Evolutionary conservation across 2,797 vertebrate genomes (phyloP), one percentile per base, ranked within the genome.

Genomic region (Eospalax fontanierii): DNA sequence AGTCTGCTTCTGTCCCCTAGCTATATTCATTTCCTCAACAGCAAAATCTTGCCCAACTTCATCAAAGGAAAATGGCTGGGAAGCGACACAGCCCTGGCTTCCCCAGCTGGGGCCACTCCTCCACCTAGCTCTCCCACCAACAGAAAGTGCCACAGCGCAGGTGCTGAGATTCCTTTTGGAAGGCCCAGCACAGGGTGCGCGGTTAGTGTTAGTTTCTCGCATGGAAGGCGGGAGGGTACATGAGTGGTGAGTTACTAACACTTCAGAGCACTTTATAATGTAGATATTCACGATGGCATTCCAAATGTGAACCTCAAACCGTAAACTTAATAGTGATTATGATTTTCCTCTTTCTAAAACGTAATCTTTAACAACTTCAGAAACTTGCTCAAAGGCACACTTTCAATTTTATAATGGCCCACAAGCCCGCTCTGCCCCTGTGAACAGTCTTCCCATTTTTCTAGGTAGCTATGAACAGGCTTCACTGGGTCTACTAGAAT

Each of bases 361-460:
- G 50, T 97, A 71, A 28, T 71, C 68, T 70, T 65, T 89, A 66
- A 75, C 73, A 79, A 68, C 43, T 94, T 93, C 75, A 80, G 66
- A 94, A 93, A 71, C 43, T 40, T 80, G 88, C 54, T 35, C 85
- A 71, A 81, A 71, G 30, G 63, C 10, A 26, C 46, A 26, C 28
- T 87, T 82, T 90, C 38, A 9, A 70, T 57, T 92, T 90, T 82
- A 87, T 40, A 85, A 66, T 4, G 71, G 61, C 75, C 59, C 87
- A 66, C 38, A 57, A 54, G 19, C 57, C 38, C 43, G 19, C 50
- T 33, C 26, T 19, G 21, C 57, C 66, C 38, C 43, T n/a, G 33
- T n/a, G 30, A 40, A 80, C 26, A 87, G 33, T 57, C 57, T 83
- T 85, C 46, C 73, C 76, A 40, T 50, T 92, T n/a, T 83, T 73